These are phyloP conservation scores for Chrysochloris asiatica DNA, from an alignment of 2,113 vertebrate genomes.

Conservation along the genomic window DNA sequence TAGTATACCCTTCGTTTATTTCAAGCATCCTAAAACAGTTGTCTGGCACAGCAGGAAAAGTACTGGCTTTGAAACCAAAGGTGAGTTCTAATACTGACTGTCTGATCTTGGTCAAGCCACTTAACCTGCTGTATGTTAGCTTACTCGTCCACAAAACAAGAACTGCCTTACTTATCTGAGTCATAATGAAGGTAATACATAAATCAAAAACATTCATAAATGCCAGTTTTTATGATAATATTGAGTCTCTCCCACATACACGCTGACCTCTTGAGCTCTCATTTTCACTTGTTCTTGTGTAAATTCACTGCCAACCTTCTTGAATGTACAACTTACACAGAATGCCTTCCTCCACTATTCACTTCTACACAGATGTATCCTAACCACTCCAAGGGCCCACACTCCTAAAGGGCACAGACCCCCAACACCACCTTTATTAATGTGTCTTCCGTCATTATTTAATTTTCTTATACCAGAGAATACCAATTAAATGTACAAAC, in stretches of 20 bases:
- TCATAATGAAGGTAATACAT: not conserved
- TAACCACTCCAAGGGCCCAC: not conserved
- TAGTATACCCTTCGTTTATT: not conserved
- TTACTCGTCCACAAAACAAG: not conserved
- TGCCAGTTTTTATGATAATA: not conserved
- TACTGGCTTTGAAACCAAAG: not conserved
- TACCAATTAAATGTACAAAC: not conserved
- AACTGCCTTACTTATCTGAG: not conserved
- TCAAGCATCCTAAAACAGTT: not conserved
- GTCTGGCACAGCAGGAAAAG: not conserved
- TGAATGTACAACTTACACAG: not conserved
- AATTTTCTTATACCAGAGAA: conserved; percentile 12
- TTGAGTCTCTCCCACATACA: not conserved
- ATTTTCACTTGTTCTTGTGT: not conserved
- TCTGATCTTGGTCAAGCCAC: not conserved
- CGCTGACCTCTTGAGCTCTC: not conserved
- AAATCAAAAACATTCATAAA: not conserved
- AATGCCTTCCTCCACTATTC: not conserved
- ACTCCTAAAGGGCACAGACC: not conserved
- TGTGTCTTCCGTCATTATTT: not conserved
- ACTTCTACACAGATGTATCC: rapidly evolving
- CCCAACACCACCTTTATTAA: not conserved
- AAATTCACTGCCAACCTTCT: not conserved
- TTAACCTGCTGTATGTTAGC: not conserved
- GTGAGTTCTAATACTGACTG: not conserved